Percentiles rank a stretch among this genome's conserved stretches.
Conservation (phyloP, 2,888 invertebrate genomes). For the Hedya salicella region DNA sequence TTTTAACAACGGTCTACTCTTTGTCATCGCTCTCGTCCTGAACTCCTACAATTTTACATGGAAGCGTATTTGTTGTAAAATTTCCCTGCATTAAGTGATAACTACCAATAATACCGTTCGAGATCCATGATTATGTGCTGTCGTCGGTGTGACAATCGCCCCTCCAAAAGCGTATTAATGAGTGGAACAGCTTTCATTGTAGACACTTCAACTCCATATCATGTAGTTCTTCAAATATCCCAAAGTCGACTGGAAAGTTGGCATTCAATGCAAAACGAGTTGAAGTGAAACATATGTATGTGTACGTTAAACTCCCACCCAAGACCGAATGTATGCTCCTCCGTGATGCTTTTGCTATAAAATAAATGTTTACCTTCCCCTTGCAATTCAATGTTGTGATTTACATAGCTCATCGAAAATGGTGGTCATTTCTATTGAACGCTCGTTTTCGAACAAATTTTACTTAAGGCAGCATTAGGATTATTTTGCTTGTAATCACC, state of each 20-base stretch:
- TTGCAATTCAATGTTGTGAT: conserved; percentile 72
- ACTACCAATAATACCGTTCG: conserved; percentile 18
- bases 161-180: conserved; percentile 73
- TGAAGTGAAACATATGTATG: conserved; percentile 55
- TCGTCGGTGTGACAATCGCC: conserved; percentile 81
- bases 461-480: conserved; percentile 58
- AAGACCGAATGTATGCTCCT: conserved; percentile 64
- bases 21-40: conserved; percentile 64
- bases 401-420: conserved; percentile 72
- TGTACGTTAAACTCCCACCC: conserved; percentile 46
- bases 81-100: conserved; percentile 50
- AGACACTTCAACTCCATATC: conserved; percentile 60
- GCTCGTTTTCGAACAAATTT: conserved; percentile 54
- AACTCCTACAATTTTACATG: conserved; percentile 76
- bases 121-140: conserved; percentile 48
- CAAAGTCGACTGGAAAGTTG: conserved; percentile 22
- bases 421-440: conserved; percentile 62
- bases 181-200: conserved; percentile 66
- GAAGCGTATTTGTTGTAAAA: conserved; percentile 68
- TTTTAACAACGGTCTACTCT: conserved; percentile 54
- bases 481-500: conserved; percentile 60
- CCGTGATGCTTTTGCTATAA: conserved; percentile 71
- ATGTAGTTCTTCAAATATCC: conserved; percentile 18
- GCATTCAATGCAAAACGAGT: conserved; percentile 44
- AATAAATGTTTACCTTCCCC: conserved; percentile 61